Conservation (phyloP, 1,140 invertebrate genomes). For the Lepidurus couesii region DNA sequence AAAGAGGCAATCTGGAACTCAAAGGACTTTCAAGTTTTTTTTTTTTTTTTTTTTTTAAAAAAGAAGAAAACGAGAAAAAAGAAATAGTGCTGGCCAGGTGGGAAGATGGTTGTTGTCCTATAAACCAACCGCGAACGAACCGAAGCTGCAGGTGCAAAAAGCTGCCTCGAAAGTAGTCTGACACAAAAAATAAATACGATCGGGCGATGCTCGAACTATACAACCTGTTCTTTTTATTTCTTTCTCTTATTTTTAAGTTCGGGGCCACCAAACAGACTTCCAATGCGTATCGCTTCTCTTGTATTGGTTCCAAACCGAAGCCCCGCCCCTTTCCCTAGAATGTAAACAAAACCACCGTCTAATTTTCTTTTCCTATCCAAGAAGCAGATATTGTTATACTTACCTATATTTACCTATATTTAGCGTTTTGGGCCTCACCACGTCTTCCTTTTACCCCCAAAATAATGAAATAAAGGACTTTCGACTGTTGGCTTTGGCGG, state of each 20-base stretch:
- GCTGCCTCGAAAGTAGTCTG: constrained; percentile 13
- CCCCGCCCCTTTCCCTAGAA: background rate
- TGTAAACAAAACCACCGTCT: background rate
- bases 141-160: constrained; percentile 12
- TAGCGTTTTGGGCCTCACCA: too few relatives aligned
- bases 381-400: too few relatives aligned
- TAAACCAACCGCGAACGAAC: constrained; percentile 14
- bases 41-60: too few relatives aligned
- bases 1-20: too few relatives aligned
- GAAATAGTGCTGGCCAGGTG: background rate
- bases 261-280: background rate
- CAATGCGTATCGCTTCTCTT: background rate
- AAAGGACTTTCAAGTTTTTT: too few relatives aligned
- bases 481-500: too few relatives aligned
- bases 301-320: background rate
- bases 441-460: too few relatives aligned
- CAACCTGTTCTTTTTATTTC: constrained; percentile 4
- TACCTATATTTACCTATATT: too few relatives aligned
- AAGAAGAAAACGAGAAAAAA: background rate
- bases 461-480: too few relatives aligned
- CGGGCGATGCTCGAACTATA: background rate
- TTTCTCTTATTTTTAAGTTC: background rate
- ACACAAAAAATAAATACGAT: constrained; percentile 16
- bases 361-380: background rate
- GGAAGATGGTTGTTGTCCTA: background rate